A percentile compares a stretch with the other conserved stretches of the same genome.
Evolutionary conservation across 2,888 invertebrate species (phyloP).

Genomic region (Drosophila mettleri): DNA sequence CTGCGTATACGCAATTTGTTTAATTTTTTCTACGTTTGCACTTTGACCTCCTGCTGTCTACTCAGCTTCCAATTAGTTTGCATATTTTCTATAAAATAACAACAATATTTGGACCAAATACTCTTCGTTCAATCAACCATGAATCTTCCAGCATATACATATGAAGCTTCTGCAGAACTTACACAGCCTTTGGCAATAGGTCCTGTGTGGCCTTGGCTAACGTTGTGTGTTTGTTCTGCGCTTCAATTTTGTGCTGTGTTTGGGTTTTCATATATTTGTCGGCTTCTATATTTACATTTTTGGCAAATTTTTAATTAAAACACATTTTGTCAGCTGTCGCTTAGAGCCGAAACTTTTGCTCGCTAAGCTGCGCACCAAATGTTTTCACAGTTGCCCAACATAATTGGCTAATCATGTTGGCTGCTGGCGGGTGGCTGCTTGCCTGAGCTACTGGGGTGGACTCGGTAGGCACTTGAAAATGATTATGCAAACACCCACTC

Average conservation of each 20-base stretch:
- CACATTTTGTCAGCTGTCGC: slow-evolving; percentile 74
- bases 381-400: slow-evolving; percentile 48
- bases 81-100: slow-evolving; percentile 32
- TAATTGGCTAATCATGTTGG: slow-evolving; percentile 77
- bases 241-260: slow-evolving; percentile 22
- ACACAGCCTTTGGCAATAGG: slow-evolving; percentile 42
- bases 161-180: slow-evolving; percentile 17
- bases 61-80: slow-evolving; percentile 74
- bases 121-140: not conserved
- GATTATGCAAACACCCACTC: slow-evolving; percentile 72
- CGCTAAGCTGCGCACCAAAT: slow-evolving; percentile 54
- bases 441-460: slow-evolving; percentile 5
- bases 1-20: slow-evolving; percentile 73
- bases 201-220: slow-evolving; percentile 32
- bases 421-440: not conserved
- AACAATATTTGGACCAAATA: slow-evolving; percentile 18
- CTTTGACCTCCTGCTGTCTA: slow-evolving; percentile 62
- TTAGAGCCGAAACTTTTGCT: slow-evolving; percentile 62
- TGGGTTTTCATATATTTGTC: slow-evolving; percentile 32
- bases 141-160: not conserved
- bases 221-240: slow-evolving; percentile 7
- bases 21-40: slow-evolving; percentile 12
- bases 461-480: slow-evolving; percentile 51
- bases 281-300: slow-evolving; percentile 19
- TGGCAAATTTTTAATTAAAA: slow-evolving; percentile 71